These are phyloP conservation scores for Calephelis virginiensis DNA, from an alignment of 1,140 invertebrate species.

Conservation along the genomic window DNA sequence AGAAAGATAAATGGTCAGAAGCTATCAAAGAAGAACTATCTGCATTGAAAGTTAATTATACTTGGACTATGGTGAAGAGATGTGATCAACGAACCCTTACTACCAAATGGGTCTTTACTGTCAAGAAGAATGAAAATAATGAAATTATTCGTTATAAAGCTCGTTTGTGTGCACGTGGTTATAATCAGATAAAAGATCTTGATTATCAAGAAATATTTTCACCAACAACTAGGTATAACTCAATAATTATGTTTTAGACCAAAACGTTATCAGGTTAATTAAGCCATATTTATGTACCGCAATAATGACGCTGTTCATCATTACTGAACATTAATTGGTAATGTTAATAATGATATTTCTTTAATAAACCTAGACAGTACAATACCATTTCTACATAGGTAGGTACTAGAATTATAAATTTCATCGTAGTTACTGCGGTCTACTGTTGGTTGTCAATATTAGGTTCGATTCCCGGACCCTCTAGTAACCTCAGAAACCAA, in stretches of 20 bases:
- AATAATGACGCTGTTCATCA: no score
- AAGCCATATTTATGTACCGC: no score
- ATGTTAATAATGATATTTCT: no score
- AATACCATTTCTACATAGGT: no score
- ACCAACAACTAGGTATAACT: conserved; percentile 52
- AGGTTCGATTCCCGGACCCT: no score
- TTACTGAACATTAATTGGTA: no score
- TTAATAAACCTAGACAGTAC: no score
- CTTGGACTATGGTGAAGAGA: conserved; percentile 27
- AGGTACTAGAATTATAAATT: no score
- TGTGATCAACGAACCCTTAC: conserved; percentile 30
- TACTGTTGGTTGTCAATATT: no score
- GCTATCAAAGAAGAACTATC: conserved; percentile 31
- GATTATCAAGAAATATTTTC: conserved; percentile 70
- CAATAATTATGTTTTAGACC: conserved; percentile 32
- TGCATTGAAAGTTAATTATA: conserved; percentile 33
- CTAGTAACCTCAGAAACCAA: no score
- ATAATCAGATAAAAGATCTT: conserved; percentile 41
- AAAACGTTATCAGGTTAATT: no score
- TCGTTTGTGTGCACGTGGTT: conserved; percentile 39
- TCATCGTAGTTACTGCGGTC: no score
- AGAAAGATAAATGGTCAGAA: conserved; percentile 21
- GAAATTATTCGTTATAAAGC: conserved; percentile 31
- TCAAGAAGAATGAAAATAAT: conserved; percentile 26
- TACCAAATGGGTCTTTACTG: conserved; percentile 35